Evolutionary conservation across 2,797 vertebrate species (phyloP).

Genomic region (Microhierax caerulescens): DNA sequence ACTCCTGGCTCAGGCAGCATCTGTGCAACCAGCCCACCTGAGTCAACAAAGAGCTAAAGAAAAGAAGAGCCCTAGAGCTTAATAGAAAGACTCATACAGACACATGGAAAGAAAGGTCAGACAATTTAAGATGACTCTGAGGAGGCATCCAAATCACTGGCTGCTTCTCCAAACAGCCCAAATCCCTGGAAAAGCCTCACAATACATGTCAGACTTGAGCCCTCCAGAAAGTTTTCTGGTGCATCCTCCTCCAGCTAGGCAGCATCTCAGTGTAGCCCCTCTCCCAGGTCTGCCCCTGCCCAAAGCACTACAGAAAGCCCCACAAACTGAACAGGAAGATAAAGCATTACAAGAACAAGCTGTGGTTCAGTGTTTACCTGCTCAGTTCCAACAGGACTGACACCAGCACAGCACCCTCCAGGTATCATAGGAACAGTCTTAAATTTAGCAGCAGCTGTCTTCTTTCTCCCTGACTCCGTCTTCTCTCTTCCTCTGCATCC

Average conservation of each 20-base stretch:
- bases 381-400: background rate
- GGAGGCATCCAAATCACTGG: background rate
- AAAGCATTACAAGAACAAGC: background rate
- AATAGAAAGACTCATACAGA: background rate
- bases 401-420: conserved; percentile 14
- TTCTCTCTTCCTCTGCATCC: background rate
- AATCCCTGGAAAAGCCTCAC: background rate
- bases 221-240: background rate
- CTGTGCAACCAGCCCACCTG: background rate
- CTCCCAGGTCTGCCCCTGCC: background rate
- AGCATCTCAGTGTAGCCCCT: background rate
- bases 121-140: background rate
- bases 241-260: background rate
- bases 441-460: conserved; percentile 25
- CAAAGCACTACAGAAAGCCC: background rate
- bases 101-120: background rate
- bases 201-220: background rate
- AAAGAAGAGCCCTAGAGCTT: background rate
- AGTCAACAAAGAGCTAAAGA: background rate
- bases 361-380: background rate
- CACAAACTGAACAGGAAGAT: background rate
- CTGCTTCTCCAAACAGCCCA: background rate
- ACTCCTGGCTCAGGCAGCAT: background rate
- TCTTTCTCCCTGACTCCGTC: background rate
- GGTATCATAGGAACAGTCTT: conserved; percentile 26